Evolutionary conservation across 2,113 vertebrate genomes (phyloP).

Genomic region (Semicossyphus pulcher): DNA sequence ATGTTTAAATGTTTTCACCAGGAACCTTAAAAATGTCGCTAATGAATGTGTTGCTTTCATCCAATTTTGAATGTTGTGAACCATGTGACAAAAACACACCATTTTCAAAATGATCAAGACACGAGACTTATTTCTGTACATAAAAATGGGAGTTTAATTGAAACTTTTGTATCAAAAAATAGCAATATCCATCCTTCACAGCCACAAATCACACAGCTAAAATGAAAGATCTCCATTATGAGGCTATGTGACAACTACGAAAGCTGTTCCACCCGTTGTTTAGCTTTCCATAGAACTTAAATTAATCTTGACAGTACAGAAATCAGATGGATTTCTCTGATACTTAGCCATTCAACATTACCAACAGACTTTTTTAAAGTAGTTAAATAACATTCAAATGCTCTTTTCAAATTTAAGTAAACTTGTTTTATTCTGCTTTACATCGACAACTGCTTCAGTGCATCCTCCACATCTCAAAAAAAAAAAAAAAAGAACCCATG

Average conservation of each 20-base stretch:
- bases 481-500: slow-evolving; percentile 44
- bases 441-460: slow-evolving; percentile 83
- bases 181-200: slow-evolving; percentile 89
- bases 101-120: slow-evolving; percentile 48
- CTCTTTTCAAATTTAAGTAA: slow-evolving; percentile 89
- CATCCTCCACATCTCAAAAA: slow-evolving; percentile 80
- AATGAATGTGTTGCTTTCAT: too few species aligned
- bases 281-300: slow-evolving; percentile 85
- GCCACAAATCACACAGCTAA: slow-evolving; percentile 87
- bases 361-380: slow-evolving; percentile 60
- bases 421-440: slow-evolving; percentile 89
- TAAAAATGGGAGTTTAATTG: slow-evolving; percentile 95
- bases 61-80: background rate
- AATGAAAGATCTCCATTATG: slow-evolving; percentile 82
- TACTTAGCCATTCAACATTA: slow-evolving; percentile 60
- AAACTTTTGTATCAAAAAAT: slow-evolving; percentile 99
- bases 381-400: slow-evolving; percentile 88
- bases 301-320: slow-evolving; percentile 82
- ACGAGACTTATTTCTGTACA: slow-evolving; percentile 85
- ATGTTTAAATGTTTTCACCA: too few species aligned
- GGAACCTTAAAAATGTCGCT: too few species aligned
- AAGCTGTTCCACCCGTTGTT: slow-evolving; percentile 86
- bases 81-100: background rate
- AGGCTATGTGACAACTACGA: slow-evolving; percentile 83
- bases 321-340: slow-evolving; percentile 63